phyloP scores from a whole-genome alignment of 2,113 vertebrate species.

The Lamprotornis superbus region DNA sequence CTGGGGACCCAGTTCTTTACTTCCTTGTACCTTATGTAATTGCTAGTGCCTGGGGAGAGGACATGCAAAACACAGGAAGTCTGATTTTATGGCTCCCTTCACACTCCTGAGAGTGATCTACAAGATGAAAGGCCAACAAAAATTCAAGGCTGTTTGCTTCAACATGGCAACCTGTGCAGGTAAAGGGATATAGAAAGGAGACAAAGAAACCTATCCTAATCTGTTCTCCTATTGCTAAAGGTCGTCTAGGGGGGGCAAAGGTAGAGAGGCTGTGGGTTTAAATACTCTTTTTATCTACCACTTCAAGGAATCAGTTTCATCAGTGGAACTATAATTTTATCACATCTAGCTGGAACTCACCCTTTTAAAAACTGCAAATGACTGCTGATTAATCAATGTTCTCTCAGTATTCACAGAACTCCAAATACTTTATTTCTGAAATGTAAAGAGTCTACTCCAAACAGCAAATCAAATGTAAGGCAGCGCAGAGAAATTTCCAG shows the following conservation, averaged over 20 bases:
- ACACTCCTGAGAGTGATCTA: neutral
- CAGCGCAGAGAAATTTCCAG: conserved; percentile 43
- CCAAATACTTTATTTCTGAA: conserved; percentile 39
- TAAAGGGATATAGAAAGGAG: neutral
- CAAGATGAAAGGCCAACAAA: neutral
- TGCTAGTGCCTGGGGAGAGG: neutral
- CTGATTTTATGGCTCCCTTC: neutral
- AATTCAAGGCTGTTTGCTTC: neutral
- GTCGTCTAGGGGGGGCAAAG: neutral
- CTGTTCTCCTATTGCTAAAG: neutral
- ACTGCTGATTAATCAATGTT: neutral
- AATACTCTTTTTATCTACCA: neutral
- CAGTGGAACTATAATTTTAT: neutral
- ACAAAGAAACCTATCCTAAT: neutral
- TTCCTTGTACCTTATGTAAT: neutral
- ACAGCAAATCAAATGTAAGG: conserved; percentile 41
- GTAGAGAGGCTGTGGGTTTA: neutral
- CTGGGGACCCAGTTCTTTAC: neutral
- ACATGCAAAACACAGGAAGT: neutral
- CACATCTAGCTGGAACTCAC: neutral
- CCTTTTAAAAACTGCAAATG: neutral
- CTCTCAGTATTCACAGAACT: conserved; percentile 30
- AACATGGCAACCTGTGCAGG: neutral
- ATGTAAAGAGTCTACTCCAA: conserved; percentile 26
- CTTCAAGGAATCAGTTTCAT: neutral